A percentile compares a stretch with the other conserved stretches of the same genome.
phyloP scores from a whole-genome alignment of 2,797 vertebrate species.

The Sphenodon punctatus region DNA sequence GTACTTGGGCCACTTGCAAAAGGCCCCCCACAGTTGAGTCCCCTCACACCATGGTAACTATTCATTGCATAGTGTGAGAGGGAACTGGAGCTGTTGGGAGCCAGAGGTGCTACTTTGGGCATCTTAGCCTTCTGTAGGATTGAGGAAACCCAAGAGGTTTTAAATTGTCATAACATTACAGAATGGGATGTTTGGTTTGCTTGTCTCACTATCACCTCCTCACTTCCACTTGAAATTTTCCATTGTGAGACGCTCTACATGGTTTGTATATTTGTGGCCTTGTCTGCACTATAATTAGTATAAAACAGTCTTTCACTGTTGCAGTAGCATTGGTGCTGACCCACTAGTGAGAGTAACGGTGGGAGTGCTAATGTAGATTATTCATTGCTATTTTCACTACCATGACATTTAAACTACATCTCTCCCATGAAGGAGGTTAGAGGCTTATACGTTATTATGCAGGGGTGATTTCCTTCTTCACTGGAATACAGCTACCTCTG shows the following conservation, averaged over 20 bases:
- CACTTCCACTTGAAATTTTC: neutral
- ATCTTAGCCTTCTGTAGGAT: no score
- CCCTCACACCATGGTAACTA: no score
- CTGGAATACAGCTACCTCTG: conserved; percentile 9
- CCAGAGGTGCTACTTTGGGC: conserved; percentile 7
- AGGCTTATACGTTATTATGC: conserved; percentile 5
- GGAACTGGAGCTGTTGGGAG: conserved; percentile 36
- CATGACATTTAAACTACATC: no score
- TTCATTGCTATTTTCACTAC: no score
- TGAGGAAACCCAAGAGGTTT: no score
- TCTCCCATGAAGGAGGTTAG: neutral
- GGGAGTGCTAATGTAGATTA: neutral
- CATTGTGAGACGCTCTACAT: neutral
- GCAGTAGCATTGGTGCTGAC: neutral
- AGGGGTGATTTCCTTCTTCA: conserved; percentile 8
- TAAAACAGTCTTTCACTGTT: neutral
- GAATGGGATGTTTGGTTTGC: neutral
- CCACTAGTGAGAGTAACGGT: neutral
- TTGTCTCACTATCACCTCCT: neutral
- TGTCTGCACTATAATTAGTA: neutral
- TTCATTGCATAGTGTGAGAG: no score
- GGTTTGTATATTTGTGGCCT: neutral
- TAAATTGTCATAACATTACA: neutral
- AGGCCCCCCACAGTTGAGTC: no score
- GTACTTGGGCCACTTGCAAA: no score